A percentile compares a stretch with the other conserved stretches of the same genome.
These are phyloP conservation scores for Rhopalosiphum maidis DNA, from an alignment of 1,140 invertebrate species.

Conservation along the genomic window DNA sequence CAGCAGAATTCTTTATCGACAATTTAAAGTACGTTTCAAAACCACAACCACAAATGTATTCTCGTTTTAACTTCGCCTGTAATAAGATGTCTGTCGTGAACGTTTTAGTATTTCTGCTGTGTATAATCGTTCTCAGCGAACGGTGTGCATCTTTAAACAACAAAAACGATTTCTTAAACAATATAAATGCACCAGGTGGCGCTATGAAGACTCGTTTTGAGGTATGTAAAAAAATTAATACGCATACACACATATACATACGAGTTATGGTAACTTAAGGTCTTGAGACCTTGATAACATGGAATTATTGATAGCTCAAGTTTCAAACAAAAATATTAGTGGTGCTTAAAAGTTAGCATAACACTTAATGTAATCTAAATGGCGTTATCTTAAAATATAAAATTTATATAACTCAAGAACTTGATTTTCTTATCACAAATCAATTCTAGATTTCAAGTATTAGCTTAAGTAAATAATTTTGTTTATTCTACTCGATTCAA, in stretches of 20 bases:
- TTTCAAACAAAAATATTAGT: neutral
- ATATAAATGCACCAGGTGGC: neutral
- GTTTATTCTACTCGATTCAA: neutral
- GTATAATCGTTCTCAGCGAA: neutral
- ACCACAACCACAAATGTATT: neutral
- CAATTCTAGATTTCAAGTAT: neutral
- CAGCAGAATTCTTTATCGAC: neutral
- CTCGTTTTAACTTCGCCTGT: neutral
- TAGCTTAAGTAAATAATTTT: neutral
- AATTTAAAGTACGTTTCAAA: neutral
- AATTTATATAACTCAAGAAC: neutral
- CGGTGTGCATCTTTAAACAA: neutral
- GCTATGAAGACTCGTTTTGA: neutral
- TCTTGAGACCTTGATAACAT: neutral
- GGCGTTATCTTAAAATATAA: neutral
- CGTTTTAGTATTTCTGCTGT: neutral
- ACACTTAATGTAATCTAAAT: neutral
- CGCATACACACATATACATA: neutral
- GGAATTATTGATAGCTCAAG: neutral
- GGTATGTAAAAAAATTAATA: slow-evolving; percentile 24
- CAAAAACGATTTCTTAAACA: too few relatives aligned
- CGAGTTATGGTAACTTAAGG: neutral
- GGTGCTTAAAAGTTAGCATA: neutral
- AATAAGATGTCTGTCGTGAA: neutral
- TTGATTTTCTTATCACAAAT: neutral